These are phyloP conservation scores for Ormyrus thymus DNA, from an alignment of 2,888 invertebrate genomes.

Conservation along the genomic window DNA sequence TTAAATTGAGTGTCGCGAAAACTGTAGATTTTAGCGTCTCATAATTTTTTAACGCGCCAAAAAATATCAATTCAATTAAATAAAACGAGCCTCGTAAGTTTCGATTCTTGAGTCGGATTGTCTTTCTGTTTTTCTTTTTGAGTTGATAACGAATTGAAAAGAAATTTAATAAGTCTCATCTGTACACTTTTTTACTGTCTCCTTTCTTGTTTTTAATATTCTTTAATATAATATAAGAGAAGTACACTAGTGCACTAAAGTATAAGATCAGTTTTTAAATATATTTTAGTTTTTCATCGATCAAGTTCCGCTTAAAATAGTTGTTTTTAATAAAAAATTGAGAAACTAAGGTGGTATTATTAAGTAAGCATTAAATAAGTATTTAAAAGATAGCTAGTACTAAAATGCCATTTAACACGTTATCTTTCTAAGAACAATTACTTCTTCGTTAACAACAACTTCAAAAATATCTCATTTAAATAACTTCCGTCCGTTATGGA, in stretches of 20 bases:
- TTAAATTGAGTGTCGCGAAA: too few relatives aligned
- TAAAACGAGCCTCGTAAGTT: conserved; percentile 3
- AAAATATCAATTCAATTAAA: conserved; percentile 37
- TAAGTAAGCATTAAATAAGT: conserved; percentile 6
- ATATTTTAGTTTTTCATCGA: too few relatives aligned
- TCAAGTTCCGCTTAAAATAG: too few relatives aligned
- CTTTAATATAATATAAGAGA: not conserved
- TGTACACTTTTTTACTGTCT: not conserved
- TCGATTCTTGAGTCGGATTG: conserved; percentile 10
- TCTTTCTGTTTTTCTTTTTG: conserved; percentile 12
- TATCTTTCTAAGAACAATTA: conserved; percentile 19
- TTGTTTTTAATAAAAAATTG: too few relatives aligned
- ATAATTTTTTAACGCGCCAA: too few relatives aligned
- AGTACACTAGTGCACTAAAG: too few relatives aligned
- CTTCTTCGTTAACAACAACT: not conserved
- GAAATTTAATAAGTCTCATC: conserved; percentile 1
- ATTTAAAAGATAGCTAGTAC: not conserved
- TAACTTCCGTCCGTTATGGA: not conserved
- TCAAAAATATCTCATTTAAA: conserved; percentile 3
- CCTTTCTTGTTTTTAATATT: conserved; percentile 17
- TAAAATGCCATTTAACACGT: too few relatives aligned
- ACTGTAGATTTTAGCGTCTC: too few relatives aligned
- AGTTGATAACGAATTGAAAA: not conserved
- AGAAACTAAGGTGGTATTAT: too few relatives aligned
- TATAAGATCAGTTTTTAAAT: too few relatives aligned